Evolutionary conservation across 2,888 invertebrate genomes (phyloP).

Genomic region (Helobdella robusta): DNA sequence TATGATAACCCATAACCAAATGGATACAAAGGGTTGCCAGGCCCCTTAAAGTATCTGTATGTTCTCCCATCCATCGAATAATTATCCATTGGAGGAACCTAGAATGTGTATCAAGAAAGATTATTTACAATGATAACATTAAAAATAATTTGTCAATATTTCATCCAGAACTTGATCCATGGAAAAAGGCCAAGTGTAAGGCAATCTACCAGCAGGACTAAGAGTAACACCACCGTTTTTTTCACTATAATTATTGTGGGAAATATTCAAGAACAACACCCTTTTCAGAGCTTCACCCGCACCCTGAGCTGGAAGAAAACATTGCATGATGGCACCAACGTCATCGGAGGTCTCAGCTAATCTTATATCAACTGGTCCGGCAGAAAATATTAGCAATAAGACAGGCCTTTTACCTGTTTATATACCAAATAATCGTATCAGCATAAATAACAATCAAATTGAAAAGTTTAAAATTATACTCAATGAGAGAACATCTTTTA

Average conservation of each 20-base stretch:
- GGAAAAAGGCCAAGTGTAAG: conserved; percentile 42
- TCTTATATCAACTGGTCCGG: conserved; percentile 43
- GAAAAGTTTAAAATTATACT: conserved; percentile 6
- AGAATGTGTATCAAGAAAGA: not conserved
- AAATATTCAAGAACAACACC: conserved; percentile 38
- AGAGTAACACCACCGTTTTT: conserved; percentile 32
- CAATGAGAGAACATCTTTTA: conserved; percentile 31
- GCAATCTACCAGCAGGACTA: conserved; percentile 43
- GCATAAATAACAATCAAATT: not conserved
- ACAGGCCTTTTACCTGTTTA: conserved; percentile 33
- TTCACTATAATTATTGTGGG: too few relatives aligned
- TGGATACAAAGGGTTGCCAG: conserved; percentile 38
- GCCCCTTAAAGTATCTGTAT: conserved; percentile 41
- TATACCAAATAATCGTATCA: not conserved
- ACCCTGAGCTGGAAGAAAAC: conserved; percentile 45
- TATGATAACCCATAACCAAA: conserved; percentile 38
- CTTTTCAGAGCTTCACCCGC: conserved; percentile 41
- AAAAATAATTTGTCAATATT: not conserved
- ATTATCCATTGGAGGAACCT: conserved; percentile 37
- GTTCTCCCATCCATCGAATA: conserved; percentile 43
- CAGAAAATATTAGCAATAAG: conserved; percentile 41
- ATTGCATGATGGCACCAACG: conserved; percentile 40
- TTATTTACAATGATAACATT: conserved; percentile 1
- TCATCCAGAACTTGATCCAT: conserved; percentile 29
- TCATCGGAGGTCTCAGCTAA: conserved; percentile 37